These are phyloP conservation scores for Rhynchophorus ferrugineus DNA, from an alignment of 1,140 invertebrate genomes.

Conservation along the genomic window DNA sequence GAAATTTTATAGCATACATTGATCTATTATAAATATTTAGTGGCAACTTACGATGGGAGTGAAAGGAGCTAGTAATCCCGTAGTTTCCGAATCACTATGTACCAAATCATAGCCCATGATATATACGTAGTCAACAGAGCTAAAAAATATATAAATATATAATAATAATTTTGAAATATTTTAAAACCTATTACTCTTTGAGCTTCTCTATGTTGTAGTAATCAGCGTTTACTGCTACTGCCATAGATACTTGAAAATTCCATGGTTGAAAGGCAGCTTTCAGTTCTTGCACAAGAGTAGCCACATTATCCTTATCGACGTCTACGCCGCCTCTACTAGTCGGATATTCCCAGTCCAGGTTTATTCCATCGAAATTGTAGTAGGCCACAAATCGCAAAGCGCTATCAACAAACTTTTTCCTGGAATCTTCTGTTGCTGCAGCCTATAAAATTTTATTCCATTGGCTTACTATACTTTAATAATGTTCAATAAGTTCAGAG, in stretches of 20 bases:
- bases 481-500: no score
- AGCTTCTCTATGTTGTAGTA: slow-evolving; percentile 51
- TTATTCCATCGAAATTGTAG: slow-evolving; percentile 71
- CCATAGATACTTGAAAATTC: slow-evolving; percentile 44
- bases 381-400: slow-evolving; percentile 51
- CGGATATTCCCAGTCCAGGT: slow-evolving; percentile 80
- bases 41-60: slow-evolving; percentile 24
- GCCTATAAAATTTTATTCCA: slow-evolving; percentile 40
- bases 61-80: slow-evolving; percentile 46
- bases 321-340: slow-evolving; percentile 53
- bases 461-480: no score
- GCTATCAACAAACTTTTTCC: slow-evolving; percentile 50
- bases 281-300: slow-evolving; percentile 45
- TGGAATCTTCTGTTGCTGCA: slow-evolving; percentile 37
- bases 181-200: no score
- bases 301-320: slow-evolving; percentile 45
- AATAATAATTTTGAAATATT: no score
- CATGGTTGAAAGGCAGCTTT: slow-evolving; percentile 42
- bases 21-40: no score
- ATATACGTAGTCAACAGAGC: slow-evolving; percentile 47
- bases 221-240: slow-evolving; percentile 43
- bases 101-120: slow-evolving; percentile 41
- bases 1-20: slow-evolving; percentile 20
- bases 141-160: slow-evolving; percentile 46
- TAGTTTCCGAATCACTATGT: slow-evolving; percentile 45